Conservation (phyloP, 1,140 invertebrate genomes). For the Anoplophora glabripennis region DNA sequence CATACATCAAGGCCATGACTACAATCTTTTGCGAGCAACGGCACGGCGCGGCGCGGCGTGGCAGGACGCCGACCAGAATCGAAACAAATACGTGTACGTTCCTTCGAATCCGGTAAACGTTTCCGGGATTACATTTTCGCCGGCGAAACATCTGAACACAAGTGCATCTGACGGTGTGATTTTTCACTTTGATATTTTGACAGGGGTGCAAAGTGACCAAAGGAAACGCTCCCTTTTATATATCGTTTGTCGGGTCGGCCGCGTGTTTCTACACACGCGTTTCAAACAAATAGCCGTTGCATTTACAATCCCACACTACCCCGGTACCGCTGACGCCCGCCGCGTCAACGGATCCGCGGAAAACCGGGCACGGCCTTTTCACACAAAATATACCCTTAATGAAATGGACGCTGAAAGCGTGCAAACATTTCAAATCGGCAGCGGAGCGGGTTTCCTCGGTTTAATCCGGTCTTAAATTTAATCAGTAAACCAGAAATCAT, state of each 20-base stretch:
- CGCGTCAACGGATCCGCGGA: not conserved
- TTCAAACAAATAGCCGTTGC: not conserved
- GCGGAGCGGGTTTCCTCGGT: too few relatives aligned
- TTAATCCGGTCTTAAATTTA: too few relatives aligned
- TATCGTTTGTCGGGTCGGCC: conserved; percentile 1
- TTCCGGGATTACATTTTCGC: conserved; percentile 8
- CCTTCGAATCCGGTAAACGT: not conserved
- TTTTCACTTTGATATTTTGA: conserved; percentile 44
- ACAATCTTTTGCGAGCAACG: too few relatives aligned
- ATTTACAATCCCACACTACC: too few relatives aligned
- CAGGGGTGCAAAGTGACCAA: conserved; percentile 42
- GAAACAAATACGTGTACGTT: not conserved
- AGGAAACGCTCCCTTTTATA: conserved; percentile 31
- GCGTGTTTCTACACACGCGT: conserved; percentile 8
- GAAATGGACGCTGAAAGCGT: too few relatives aligned
- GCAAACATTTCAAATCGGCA: too few relatives aligned
- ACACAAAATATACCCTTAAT: too few relatives aligned
- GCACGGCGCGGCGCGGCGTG: too few relatives aligned
- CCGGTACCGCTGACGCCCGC: too few relatives aligned
- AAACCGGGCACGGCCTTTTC: not conserved
- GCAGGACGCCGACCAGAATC: too few relatives aligned
- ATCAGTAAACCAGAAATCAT: too few relatives aligned
- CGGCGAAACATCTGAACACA: conserved; percentile 19
- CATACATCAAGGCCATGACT: too few relatives aligned
- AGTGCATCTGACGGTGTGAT: conserved; percentile 41